Conservation (phyloP, 2,888 invertebrate species). For the Nowickia ferox region DNA sequence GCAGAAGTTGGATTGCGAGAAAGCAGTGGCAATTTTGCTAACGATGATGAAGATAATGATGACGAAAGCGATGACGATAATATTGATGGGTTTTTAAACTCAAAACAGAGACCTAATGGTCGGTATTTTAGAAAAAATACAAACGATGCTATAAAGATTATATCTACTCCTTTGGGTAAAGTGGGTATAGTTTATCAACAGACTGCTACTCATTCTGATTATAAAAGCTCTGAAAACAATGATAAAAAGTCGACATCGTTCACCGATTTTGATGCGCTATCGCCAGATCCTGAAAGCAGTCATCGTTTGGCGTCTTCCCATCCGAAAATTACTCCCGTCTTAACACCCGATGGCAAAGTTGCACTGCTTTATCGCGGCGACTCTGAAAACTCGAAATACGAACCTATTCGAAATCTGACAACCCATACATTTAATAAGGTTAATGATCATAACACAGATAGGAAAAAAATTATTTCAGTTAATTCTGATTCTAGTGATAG, state of each 20-base stretch:
- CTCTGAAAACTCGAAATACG: conserved; percentile 83
- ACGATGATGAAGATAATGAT: conserved; percentile 81
- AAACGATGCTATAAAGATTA: conserved; percentile 83
- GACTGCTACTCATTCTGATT: conserved; percentile 77
- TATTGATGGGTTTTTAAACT: conserved; percentile 79
- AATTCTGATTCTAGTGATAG: conserved; percentile 71
- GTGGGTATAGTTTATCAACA: conserved; percentile 84
- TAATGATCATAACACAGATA: conserved; percentile 42
- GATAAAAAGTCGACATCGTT: conserved; percentile 78
- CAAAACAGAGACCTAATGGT: conserved; percentile 78
- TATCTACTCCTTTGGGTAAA: conserved; percentile 83
- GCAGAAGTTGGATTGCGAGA: conserved; percentile 80
- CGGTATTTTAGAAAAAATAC: conserved; percentile 83
- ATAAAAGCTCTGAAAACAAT: conserved; percentile 56
- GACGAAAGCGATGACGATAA: conserved; percentile 79
- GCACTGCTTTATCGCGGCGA: conserved; percentile 83
- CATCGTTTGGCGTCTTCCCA: conserved; percentile 82
- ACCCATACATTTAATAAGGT: conserved; percentile 80
- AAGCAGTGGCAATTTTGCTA: conserved; percentile 81
- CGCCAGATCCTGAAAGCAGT: conserved; percentile 82
- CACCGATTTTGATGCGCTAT: conserved; percentile 82
- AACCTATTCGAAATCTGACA: conserved; percentile 83
- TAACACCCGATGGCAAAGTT: conserved; percentile 84
- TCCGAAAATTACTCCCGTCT: conserved; percentile 83
- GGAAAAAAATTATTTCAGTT: conserved; percentile 71